phyloP scores from a whole-genome alignment of 2,888 invertebrate species.

The Polydesmus complanatus region DNA sequence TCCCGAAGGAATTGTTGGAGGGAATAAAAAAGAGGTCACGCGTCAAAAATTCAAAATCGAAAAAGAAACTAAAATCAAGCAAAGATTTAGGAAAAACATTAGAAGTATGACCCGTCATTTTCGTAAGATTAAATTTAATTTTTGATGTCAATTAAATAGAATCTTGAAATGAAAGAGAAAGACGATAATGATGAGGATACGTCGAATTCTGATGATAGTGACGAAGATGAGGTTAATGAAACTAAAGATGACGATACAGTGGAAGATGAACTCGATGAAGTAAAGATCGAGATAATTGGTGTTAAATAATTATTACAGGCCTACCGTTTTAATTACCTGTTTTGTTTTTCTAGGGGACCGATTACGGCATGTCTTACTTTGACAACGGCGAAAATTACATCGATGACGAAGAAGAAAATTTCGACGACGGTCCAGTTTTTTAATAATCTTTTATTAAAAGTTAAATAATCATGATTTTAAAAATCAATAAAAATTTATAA shows the following conservation, averaged over 20 bases:
- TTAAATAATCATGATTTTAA: no score
- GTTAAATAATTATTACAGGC: neutral
- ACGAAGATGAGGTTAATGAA: neutral
- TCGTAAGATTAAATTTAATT: neutral
- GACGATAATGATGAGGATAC: neutral
- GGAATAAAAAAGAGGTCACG: neutral
- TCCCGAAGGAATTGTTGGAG: neutral
- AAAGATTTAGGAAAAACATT: neutral
- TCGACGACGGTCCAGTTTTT: neutral
- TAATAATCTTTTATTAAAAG: no score
- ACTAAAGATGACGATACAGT: neutral
- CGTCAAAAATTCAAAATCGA: neutral
- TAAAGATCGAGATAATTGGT: neutral
- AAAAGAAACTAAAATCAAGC: neutral
- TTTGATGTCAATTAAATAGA: neutral
- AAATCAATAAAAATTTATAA: no score
- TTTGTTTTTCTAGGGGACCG: neutral
- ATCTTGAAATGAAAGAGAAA: neutral
- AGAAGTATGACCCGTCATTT: neutral
- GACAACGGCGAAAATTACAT: neutral
- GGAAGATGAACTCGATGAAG: neutral
- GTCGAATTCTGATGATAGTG: neutral
- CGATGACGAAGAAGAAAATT: neutral
- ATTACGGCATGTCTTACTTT: neutral
- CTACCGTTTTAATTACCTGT: neutral